Base-by-base conservation (phyloP, 2,113 vertebrate species). In the Tyrannus savana region DNA sequence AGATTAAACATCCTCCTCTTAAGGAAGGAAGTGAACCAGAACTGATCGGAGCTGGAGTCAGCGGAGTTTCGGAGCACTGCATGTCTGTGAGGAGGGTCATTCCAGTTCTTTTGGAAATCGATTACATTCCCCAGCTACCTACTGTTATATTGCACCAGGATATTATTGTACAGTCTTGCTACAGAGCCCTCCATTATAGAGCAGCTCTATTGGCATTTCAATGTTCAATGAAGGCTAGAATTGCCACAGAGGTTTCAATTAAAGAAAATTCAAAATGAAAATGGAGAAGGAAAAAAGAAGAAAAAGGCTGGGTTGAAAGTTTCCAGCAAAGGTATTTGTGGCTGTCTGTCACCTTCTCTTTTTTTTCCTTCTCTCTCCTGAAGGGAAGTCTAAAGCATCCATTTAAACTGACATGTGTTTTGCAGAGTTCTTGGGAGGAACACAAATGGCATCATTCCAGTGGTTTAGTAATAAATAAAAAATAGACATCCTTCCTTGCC, bases 81-180 rank as follows among this genome's bases (percentile, higher is more conserved):
- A 9, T 55, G 86, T 53, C 93, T 95, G 76, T 15, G 4, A 92
- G 79, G 68, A 83, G 93, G 86, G 96, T 93, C 94, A 93, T 91
- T 95, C 78, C 80, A 85, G 85, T 94, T 89, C 93, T 94, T 95
- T 84, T 95, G 92, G 91, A 97, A 97, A 97, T 97, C 78, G 83
- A 96, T 95, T 97, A 93, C 94, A 95, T 94, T 96, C 86, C 88
- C 88, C 96, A 92, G 96, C 91, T 93, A 79, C 93, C 94, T 90
- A 94, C 93, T 97, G 95, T 94, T 96, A 85, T 82, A 96, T 93
- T 94, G 92, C 91, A 94, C 91, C 75, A 84, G 91, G 91, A 93
- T 94, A 96, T 95, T 94, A 95, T 93, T 84, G 95, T 90, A 93
- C 75, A 88, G 91, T 52, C 91, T 87, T 96, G 95, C 95, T 93